Evolutionary conservation across 2,113 vertebrate genomes (phyloP).

Genomic region (Trachemys scripta): DNA sequence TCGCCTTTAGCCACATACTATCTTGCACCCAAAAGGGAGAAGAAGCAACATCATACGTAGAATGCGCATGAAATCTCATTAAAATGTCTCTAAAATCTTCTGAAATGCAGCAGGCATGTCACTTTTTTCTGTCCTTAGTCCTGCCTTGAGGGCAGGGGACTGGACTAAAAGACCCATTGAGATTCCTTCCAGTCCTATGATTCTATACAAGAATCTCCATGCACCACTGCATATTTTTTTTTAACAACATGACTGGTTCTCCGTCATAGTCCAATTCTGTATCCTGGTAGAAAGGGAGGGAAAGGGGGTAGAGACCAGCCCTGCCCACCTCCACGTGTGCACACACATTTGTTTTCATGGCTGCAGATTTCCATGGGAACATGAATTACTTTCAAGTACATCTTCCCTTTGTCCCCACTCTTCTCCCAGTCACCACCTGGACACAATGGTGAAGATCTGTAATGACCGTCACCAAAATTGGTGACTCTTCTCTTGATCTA

Average conservation of each 20-base stretch:
- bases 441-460: background rate
- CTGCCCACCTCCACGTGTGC: background rate
- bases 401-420: background rate
- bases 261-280: background rate
- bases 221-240: background rate
- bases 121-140: background rate
- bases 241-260: background rate
- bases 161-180: background rate
- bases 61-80: background rate
- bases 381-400: background rate
- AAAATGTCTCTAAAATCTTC: background rate
- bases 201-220: background rate
- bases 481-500: conserved; percentile 28
- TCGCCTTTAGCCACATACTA: fast-evolving
- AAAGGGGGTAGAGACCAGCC: background rate
- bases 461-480: background rate
- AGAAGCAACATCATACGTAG: background rate
- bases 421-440: background rate
- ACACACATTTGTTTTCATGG: background rate
- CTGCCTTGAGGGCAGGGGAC: background rate
- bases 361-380: background rate
- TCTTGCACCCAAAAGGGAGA: background rate
- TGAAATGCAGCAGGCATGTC: background rate
- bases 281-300: background rate
- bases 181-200: fast-evolving